phyloP scores from a whole-genome alignment of 2,797 vertebrate species.

The Protonibea diacanthus region DNA sequence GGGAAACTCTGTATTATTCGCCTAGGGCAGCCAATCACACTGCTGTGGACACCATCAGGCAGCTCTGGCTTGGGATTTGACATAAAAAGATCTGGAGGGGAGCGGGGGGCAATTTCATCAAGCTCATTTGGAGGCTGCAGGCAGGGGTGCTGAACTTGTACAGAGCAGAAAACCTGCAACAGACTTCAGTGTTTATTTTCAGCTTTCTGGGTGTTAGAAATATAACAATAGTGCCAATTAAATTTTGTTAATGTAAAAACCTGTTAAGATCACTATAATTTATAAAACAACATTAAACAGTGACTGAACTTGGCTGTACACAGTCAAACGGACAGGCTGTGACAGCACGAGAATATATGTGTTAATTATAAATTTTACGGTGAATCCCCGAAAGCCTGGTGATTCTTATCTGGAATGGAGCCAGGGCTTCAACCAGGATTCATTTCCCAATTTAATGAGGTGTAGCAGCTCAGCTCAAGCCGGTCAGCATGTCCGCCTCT shows the following conservation, averaged over 20 bases:
- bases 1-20: slow-evolving; percentile 59
- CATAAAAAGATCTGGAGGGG: slow-evolving; percentile 56
- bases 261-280: not conserved
- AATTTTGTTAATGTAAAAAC: slow-evolving; percentile 14
- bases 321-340: slow-evolving; percentile 23
- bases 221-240: not conserved
- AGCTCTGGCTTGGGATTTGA: slow-evolving; percentile 59
- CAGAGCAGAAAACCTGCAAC: slow-evolving; percentile 38
- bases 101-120: slow-evolving; percentile 61
- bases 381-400: slow-evolving; percentile 61
- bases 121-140: slow-evolving; percentile 58
- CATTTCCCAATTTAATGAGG: slow-evolving; percentile 84
- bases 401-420: slow-evolving; percentile 76
- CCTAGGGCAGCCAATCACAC: slow-evolving; percentile 72
- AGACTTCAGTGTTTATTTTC: slow-evolving; percentile 30
- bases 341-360: slow-evolving; percentile 69
- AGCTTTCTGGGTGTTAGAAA: slow-evolving; percentile 17
- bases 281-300: slow-evolving; percentile 15
- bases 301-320: slow-evolving; percentile 14
- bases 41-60: slow-evolving; percentile 42
- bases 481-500: slow-evolving; percentile 58
- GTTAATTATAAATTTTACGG: slow-evolving; percentile 73
- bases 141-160: slow-evolving; percentile 14
- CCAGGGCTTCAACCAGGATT: slow-evolving; percentile 74
- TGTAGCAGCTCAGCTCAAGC: slow-evolving; percentile 70